A percentile compares a stretch with the other conserved stretches of the same genome.
phyloP scores from a whole-genome alignment of 2,888 invertebrate species.

The Ditylenchus weischeri region DNA sequence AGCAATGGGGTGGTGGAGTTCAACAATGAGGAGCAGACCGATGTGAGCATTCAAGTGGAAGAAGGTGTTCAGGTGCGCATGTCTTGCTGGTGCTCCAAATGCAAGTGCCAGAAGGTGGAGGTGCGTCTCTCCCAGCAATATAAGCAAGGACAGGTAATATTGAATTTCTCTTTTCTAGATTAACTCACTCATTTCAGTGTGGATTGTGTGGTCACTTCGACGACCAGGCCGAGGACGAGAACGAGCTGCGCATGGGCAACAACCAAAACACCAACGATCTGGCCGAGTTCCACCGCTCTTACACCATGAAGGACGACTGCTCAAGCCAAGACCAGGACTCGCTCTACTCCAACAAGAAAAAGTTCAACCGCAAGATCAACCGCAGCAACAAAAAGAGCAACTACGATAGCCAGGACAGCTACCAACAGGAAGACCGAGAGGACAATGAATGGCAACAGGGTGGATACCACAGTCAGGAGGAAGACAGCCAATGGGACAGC shows the following conservation, averaged over 20 bases:
- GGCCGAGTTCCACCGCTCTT: slow-evolving; percentile 52
- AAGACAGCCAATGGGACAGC: not conserved
- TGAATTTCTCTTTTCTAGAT: not conserved
- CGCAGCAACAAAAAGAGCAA: slow-evolving; percentile 15
- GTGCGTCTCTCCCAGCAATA: slow-evolving; percentile 42
- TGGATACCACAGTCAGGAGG: slow-evolving; percentile 20
- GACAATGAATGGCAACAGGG: slow-evolving; percentile 14
- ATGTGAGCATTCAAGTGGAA: slow-evolving; percentile 15
- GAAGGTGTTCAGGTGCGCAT: slow-evolving; percentile 24
- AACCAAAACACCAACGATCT: slow-evolving; percentile 37
- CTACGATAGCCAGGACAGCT: slow-evolving; percentile 9
- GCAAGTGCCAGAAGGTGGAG: slow-evolving; percentile 32
- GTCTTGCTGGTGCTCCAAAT: slow-evolving; percentile 42
- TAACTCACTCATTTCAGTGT: slow-evolving; percentile 38
- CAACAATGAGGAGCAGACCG: slow-evolving; percentile 27
- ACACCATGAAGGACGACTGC: slow-evolving; percentile 29
- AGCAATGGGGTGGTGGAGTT: slow-evolving; percentile 24
- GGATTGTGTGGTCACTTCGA: slow-evolving; percentile 57
- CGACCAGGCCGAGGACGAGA: slow-evolving; percentile 43
- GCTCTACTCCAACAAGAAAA: slow-evolving; percentile 20
- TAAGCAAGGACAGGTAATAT: slow-evolving; percentile 28
- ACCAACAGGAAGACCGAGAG: slow-evolving; percentile 11
- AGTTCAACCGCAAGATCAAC: slow-evolving; percentile 7
- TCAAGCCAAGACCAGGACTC: slow-evolving; percentile 7
- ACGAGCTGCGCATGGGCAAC: slow-evolving; percentile 37